A percentile compares a stretch with the other conserved stretches of the same genome.
These are phyloP conservation scores for Diaperis boleti DNA, from an alignment of 2,888 invertebrate species.

Conservation along the genomic window DNA sequence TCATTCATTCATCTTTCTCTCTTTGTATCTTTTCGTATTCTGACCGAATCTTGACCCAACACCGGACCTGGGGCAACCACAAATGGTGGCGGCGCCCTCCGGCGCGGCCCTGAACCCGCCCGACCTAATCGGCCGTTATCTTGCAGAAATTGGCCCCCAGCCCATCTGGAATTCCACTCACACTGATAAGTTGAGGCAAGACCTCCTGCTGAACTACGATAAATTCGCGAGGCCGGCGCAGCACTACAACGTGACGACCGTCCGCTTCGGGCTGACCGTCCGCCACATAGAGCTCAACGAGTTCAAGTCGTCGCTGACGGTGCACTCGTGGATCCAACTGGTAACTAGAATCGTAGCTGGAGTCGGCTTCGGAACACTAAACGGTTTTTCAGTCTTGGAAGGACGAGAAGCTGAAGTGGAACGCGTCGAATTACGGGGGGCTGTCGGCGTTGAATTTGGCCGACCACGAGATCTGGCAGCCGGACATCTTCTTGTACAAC, in stretches of 20 bases:
- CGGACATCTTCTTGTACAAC: conserved; percentile 80
- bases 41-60: no score
- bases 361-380: no score
- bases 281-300: conserved; percentile 78
- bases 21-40: no score
- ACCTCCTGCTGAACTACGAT: conserved; percentile 71
- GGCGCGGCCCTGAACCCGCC: no score
- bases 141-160: conserved; percentile 59
- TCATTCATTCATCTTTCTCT: not conserved
- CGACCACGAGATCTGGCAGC: conserved; percentile 83
- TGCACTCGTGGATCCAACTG: conserved; percentile 71
- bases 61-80: not conserved
- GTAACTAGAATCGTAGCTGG: no score
- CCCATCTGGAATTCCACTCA: conserved; percentile 70
- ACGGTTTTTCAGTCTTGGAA: conserved; percentile 75
- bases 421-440: conserved; percentile 74
- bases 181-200: conserved; percentile 70
- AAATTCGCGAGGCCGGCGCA: conserved; percentile 70
- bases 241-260: conserved; percentile 68
- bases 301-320: conserved; percentile 70
- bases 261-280: conserved; percentile 71
- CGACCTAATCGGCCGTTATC: conserved; percentile 17
- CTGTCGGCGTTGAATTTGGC: conserved; percentile 73
- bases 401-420: conserved; percentile 82
- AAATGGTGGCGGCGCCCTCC: conserved; percentile 23